Percentiles rank a stretch among this genome's conserved stretches.
phyloP scores from a whole-genome alignment of 1,140 invertebrate genomes.

The Goniozus legneri region DNA sequence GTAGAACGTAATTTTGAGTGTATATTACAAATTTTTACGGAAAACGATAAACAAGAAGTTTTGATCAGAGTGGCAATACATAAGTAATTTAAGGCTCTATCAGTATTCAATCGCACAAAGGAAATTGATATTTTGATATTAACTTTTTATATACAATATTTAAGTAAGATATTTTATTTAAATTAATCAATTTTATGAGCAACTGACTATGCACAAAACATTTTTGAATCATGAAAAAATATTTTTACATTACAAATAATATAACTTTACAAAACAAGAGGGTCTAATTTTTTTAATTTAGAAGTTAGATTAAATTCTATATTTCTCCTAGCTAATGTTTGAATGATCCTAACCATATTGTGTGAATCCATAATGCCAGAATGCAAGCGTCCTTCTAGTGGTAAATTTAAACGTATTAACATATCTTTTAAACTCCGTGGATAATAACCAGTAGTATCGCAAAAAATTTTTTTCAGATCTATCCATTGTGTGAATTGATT shows the following conservation, averaged over 20 bases:
- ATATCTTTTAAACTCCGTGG: slow-evolving; percentile 42
- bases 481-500: slow-evolving; percentile 60
- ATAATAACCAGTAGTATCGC: slow-evolving; percentile 27
- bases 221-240: background rate
- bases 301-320: slow-evolving; percentile 34
- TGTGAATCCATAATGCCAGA: slow-evolving; percentile 43
- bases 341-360: slow-evolving; percentile 42
- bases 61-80: slow-evolving; percentile 21
- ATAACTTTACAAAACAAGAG: background rate
- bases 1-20: slow-evolving; percentile 23
- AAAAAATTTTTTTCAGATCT: slow-evolving; percentile 57
- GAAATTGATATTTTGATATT: too few species aligned
- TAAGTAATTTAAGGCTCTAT: background rate
- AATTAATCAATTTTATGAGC: too few species aligned
- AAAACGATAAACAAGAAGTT: slow-evolving; percentile 33
- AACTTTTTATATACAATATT: too few species aligned
- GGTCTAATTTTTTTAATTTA: background rate
- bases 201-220: too few species aligned
- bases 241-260: slow-evolving; percentile 4
- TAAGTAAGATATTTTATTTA: too few species aligned
- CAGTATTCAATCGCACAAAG: too few species aligned
- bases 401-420: slow-evolving; percentile 30
- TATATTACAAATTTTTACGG: slow-evolving; percentile 30
- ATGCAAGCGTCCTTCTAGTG: slow-evolving; percentile 37
- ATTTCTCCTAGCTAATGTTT: slow-evolving; percentile 24